Percentiles rank a stretch among this genome's conserved stretches.
Conservation (phyloP, 2,888 invertebrate genomes). For the Calliscelio sp. region DNA sequence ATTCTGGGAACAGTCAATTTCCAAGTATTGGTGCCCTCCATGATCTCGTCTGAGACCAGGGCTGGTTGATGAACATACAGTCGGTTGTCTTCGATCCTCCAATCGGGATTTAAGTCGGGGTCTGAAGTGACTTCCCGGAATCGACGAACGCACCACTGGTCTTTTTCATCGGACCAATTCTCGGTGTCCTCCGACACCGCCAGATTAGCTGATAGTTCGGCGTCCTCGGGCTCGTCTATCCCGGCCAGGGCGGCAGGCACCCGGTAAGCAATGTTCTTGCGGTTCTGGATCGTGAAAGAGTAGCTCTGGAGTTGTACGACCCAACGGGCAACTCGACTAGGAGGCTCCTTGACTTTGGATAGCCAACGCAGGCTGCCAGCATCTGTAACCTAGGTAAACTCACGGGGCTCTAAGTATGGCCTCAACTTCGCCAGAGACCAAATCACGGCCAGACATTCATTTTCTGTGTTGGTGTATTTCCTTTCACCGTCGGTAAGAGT, state of each 20-base stretch:
- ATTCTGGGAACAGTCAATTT: neutral
- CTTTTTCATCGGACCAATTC: neutral
- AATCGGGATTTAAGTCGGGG: slow-evolving; percentile 1
- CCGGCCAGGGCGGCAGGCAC: slow-evolving; percentile 4
- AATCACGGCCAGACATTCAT: too few species aligned
- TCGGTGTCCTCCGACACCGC: neutral
- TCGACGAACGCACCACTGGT: neutral
- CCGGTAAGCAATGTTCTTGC: slow-evolving; percentile 1
- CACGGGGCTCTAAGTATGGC: too few species aligned
- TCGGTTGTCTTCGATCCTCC: neutral
- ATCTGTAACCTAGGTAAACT: too few species aligned
- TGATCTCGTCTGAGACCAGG: neutral
- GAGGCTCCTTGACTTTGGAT: too few species aligned
- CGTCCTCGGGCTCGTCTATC: neutral
- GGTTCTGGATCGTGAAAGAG: neutral
- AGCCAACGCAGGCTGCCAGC: too few species aligned
- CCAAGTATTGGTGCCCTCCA: neutral
- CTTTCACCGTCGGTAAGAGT: too few species aligned
- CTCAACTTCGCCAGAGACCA: too few species aligned
- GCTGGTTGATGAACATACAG: slow-evolving; percentile 1
- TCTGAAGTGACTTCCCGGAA: neutral
- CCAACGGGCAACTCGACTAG: slow-evolving; percentile 7
- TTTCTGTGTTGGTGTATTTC: too few species aligned
- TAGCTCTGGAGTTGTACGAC: neutral
- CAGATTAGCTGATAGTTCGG: too few species aligned